Conservation (phyloP, 2,113 vertebrate species). For the Tetraodon nigroviridis region DNA sequence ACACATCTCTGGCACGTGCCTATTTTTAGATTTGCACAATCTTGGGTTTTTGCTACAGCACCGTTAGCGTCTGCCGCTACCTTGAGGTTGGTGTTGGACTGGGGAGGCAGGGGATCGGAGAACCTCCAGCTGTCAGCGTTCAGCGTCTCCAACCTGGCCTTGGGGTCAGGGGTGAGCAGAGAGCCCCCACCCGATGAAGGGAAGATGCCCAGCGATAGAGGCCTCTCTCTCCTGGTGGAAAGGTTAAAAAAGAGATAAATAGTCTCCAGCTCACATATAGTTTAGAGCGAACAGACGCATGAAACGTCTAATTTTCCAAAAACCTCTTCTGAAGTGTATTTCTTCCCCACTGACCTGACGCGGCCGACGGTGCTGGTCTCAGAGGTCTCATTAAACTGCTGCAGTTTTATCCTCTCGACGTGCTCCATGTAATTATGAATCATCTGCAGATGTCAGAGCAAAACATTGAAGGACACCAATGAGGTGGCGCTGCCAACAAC, state of each 20-base stretch:
- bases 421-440: conserved; percentile 98
- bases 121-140: conserved; percentile 87
- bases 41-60: too few species aligned
- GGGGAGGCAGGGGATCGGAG: conserved; percentile 82
- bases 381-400: conserved; percentile 77
- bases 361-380: conserved; percentile 53
- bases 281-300: too few species aligned
- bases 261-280: background rate
- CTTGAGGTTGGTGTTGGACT: conserved; percentile 90
- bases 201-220: conserved; percentile 90
- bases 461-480: background rate
- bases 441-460: conserved; percentile 76
- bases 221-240: conserved; percentile 87
- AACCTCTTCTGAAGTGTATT: background rate
- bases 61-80: conserved; percentile 58
- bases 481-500: background rate
- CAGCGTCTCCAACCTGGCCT: conserved; percentile 77
- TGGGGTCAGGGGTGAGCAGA: conserved; percentile 77
- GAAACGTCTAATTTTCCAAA: too few species aligned
- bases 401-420: conserved; percentile 92
- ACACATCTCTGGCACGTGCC: background rate
- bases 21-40: background rate
- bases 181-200: conserved; percentile 77
- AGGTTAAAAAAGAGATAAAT: background rate
- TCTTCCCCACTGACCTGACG: conserved; percentile 57